Percentiles rank a stretch among this genome's conserved stretches.
These are phyloP conservation scores for Aspidiotus destructor DNA, from an alignment of 2,888 invertebrate species.

Conservation along the genomic window DNA sequence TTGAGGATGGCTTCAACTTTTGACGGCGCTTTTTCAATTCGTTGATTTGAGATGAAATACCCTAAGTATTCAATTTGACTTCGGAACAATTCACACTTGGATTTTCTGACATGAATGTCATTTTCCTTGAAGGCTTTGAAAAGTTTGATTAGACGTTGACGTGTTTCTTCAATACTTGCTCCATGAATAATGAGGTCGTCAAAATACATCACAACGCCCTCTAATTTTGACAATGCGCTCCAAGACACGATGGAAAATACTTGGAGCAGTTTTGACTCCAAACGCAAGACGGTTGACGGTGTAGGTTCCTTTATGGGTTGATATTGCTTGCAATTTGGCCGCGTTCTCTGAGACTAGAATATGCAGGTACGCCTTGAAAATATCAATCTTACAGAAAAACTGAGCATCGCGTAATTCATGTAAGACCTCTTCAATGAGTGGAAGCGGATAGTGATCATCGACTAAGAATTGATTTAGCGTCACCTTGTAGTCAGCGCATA, in stretches of 20 bases:
- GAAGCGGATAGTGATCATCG: constrained; percentile 33
- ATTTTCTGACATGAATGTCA: too few species aligned
- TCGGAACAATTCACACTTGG: too few species aligned
- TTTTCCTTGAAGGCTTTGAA: too few species aligned
- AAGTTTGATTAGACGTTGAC: too few species aligned
- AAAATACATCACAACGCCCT: too few species aligned
- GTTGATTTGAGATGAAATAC: too few species aligned
- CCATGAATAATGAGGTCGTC: too few species aligned
- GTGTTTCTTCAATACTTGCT: too few species aligned
- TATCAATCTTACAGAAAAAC: constrained; percentile 29
- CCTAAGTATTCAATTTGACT: too few species aligned
- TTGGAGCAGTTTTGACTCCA: constrained; percentile 30
- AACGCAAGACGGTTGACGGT: constrained; percentile 39
- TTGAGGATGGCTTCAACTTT: too few species aligned
- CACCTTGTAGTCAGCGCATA: constrained; percentile 34
- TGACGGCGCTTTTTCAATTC: too few species aligned
- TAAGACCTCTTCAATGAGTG: constrained; percentile 32
- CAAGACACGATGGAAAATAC: neutral
- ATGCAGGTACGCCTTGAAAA: constrained; percentile 30
- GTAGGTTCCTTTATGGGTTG: constrained; percentile 38
- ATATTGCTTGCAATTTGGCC: constrained; percentile 26
- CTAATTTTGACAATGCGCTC: neutral
- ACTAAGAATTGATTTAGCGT: neutral
- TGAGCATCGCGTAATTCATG: constrained; percentile 20
- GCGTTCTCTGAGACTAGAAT: constrained; percentile 24